phyloP scores from a whole-genome alignment of 2,797 vertebrate species.

The Cygnus olor region DNA sequence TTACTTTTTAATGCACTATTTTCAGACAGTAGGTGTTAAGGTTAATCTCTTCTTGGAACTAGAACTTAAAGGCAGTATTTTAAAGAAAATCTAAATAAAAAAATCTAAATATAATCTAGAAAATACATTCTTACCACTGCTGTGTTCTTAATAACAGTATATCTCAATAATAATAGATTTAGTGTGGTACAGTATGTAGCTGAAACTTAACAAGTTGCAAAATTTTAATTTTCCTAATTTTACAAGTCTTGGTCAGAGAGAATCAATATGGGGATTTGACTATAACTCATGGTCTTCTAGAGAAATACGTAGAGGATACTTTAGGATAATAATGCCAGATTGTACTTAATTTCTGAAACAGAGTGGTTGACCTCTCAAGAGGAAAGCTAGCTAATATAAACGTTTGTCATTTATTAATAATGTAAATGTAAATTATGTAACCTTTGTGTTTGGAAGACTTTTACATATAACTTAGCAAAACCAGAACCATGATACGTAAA shows the following conservation, averaged over 20 bases:
- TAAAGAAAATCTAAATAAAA: slow-evolving; percentile 6
- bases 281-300: neutral
- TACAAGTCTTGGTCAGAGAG: slow-evolving; percentile 30
- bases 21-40: neutral
- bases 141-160: slow-evolving; percentile 53
- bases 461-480: neutral
- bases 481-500: neutral
- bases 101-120: slow-evolving; percentile 15
- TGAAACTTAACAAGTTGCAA: neutral
- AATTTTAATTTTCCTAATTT: slow-evolving; percentile 15
- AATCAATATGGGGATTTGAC: neutral
- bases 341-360: neutral
- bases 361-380: neutral
- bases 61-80: neutral
- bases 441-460: neutral
- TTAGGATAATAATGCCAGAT: neutral
- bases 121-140: slow-evolving; percentile 27
- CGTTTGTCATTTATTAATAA: neutral
- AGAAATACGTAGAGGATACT: neutral
- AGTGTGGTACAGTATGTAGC: slow-evolving; percentile 46
- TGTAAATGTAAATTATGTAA: neutral
- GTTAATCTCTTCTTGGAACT: slow-evolving; percentile 9
- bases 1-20: neutral
- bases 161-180: slow-evolving; percentile 58
- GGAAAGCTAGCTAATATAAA: neutral